Conservation (phyloP, 2,797 vertebrate genomes). For the Falco biarmicus region DNA sequence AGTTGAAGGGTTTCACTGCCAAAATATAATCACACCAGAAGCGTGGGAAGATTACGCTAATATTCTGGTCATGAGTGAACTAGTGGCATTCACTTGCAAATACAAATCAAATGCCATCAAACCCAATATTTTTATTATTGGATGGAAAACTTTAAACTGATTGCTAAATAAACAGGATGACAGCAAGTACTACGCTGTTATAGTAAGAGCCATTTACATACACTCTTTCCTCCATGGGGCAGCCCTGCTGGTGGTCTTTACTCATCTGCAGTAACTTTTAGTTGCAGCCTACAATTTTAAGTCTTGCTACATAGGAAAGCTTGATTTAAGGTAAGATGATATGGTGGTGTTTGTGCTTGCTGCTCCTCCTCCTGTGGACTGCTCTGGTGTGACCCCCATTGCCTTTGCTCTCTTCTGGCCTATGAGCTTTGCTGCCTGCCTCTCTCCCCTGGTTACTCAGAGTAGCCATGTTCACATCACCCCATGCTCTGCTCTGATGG, state of each 20-base stretch:
- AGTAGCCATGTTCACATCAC: background rate
- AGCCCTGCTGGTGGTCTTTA: background rate
- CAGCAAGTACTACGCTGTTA: background rate
- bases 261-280: background rate
- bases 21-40: background rate
- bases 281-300: background rate
- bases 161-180: background rate
- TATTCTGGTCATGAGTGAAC: background rate
- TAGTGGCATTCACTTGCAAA: background rate
- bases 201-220: background rate
- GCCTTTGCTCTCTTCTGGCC: background rate
- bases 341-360: background rate
- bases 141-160: background rate
- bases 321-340: background rate
- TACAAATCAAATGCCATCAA: background rate
- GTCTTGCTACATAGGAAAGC: background rate
- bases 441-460: background rate
- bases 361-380: background rate
- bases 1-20: background rate
- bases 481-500: background rate
- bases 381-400: background rate
- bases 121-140: background rate
- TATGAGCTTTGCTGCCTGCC: background rate
- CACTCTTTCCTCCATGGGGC: background rate
- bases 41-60: background rate